Evolutionary conservation across 2,888 invertebrate species (phyloP), one percentile per base, ranked within the genome.

Genomic region (Agapostemon virescens): DNA sequence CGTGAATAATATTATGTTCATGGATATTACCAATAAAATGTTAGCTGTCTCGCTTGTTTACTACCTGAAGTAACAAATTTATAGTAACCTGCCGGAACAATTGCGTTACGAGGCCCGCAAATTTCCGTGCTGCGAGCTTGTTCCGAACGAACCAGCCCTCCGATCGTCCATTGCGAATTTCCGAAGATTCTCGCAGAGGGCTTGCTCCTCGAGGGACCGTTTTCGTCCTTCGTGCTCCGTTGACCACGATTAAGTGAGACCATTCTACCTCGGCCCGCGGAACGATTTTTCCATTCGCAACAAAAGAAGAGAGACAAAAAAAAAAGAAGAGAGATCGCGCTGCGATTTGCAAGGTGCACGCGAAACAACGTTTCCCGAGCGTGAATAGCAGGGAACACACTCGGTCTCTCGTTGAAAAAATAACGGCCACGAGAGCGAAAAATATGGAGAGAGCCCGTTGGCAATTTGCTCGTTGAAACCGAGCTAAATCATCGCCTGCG

Each of bases 151-250:
- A 11, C 13, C 1, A 23, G 52, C 52, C 4, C 36, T 52, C 13
- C 52, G 52, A 52, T 52, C 52, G 23, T n/a, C 11, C n/a, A 52
- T 52, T 26, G 33, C 45, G 38, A 20, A 20, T 49, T 45, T 30
- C 23, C 36, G 67, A 68, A 20, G 45, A 45, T 23, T 23, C 23
- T 52, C 52, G 52, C n/a, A n/a, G n/a, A 1, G 23, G 13, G 52
- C 23, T 23, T n/a, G n/a, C 52, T 52, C 52, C 52, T 52, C 52
- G 52, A 52, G 52, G 52, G 52, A 52, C 11, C 52, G 52, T 52
- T 52, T 23, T 13, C 23, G 23, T n/a, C 13, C 23, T 52, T 52
- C 52, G 52, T 23, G 52, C 52, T 52, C 52, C 52, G 52, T 52
- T 23, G 52, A 52, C 52, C 52, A 52, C 52, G 23, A 52, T 52